Conservation (phyloP, 2,888 invertebrate genomes). For the Aricia artaxerxes region DNA sequence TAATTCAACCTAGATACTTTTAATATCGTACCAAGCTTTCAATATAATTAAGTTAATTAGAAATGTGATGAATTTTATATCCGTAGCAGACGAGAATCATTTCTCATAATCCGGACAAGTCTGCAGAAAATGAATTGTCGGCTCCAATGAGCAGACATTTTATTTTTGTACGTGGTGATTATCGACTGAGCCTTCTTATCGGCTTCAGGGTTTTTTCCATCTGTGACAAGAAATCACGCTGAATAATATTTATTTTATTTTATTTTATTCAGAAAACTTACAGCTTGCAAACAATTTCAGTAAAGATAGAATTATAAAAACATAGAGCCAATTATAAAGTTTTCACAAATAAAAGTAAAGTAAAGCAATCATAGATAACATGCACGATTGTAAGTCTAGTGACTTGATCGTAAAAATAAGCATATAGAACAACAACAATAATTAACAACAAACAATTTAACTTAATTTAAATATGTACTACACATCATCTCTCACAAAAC, state of each 20-base stretch:
- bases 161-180: slow-evolving; percentile 14
- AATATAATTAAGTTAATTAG: neutral
- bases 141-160: slow-evolving; percentile 9
- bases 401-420: too few species aligned
- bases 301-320: too few species aligned
- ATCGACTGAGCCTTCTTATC: neutral
- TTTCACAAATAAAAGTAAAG: too few species aligned
- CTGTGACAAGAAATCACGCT: neutral
- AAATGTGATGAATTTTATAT: slow-evolving; percentile 1
- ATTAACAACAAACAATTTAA: too few species aligned
- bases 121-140: slow-evolving; percentile 22
- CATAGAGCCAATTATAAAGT: too few species aligned
- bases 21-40: neutral
- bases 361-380: too few species aligned
- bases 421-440: too few species aligned
- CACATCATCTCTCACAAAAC: too few species aligned
- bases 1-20: neutral
- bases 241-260: neutral
- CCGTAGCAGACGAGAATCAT: slow-evolving; percentile 12
- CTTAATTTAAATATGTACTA: too few species aligned
- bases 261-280: too few species aligned
- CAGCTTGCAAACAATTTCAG: too few species aligned
- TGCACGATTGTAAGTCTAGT: too few species aligned
- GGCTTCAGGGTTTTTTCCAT: neutral
- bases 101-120: slow-evolving; percentile 15